Evolutionary conservation across 1,140 invertebrate species (phyloP), one percentile per base, ranked within the genome.

Genomic region (Drosophila burlai): DNA sequence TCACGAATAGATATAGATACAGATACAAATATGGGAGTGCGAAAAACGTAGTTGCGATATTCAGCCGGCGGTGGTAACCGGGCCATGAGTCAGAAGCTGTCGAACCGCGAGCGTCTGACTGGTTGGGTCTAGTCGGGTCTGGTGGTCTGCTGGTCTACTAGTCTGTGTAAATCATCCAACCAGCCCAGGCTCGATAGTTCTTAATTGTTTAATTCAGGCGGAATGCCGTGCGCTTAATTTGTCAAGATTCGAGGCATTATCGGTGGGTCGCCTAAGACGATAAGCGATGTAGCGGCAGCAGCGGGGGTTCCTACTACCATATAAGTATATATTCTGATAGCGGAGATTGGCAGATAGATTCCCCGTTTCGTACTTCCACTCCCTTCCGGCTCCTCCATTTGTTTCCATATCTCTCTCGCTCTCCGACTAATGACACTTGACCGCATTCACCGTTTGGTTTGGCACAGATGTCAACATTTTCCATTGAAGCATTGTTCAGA

Each of bases 141-240:
- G 52, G 7, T 55, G 52, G 52, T 54, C 50, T 52, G 1, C 0
- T 34, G 49, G 16, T 52, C 29, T 21, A 29, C 2, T 21, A 47
- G 47, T 36, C 38, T 36, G 63, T 42, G 40, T 55, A 68, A 68
- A 68, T 63, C 67, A 69, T n/a, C 21, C 21, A 36, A 21, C 49
- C 40, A 18, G 29, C n/a, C 26, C 49, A 24, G 49, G 40, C 10
- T 26, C 38, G 52, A 65, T 71, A 55, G 67, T 71, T 67, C 55
- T 34, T 73, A 73, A 73, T 74, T 74, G 71, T 61, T 74, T 73
- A 74, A 73, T 74, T 74, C 71, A 29, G 38, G 1, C 57, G 46
- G 71, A 76, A 66, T 76, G 42, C 63, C 73, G 26, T 36, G 61
- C 24, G 61, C 75, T 68, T 77, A 77, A 77, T 77, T 77, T 77